Base-by-base conservation (phyloP, 2,888 invertebrate species). In the Chydorus sphaericus region DNA sequence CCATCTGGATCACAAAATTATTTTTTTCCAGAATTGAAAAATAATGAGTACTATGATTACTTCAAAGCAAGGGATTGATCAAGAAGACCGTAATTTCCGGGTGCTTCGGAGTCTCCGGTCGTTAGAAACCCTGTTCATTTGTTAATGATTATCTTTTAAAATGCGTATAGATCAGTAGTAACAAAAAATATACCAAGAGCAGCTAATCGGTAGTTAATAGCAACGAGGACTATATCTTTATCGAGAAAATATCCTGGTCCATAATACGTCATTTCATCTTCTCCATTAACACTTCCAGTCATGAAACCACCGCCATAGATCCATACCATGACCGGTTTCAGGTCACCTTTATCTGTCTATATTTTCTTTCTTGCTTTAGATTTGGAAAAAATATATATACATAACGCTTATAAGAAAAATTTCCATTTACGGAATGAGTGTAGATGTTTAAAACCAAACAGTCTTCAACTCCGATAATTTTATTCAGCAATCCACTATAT, bases 121-220 rank as follows among this genome's bases (percentile, higher is more conserved):
- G 54, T 59, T 14, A 59, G 23, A 26, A 58, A 59, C 28, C 59
- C 59, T 59, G 39, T 39, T 20, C 20, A 39, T 6, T n/a, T 16
- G 3, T 33, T 33, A 33, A 33, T 33, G 14, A 33, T 14, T 10
- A 33, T 10, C 8, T 33, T 14, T 10, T 33, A 33, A 33, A 14
- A 10, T 10, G 14, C 33, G 14, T 33, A 33, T 33, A 10, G 33
- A 33, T 14, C 8, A 8, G 33, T 49, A 14, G 26, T 30, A 48
- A 44, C 16, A 30, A 29, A 44, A 44, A 44, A 28, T 52, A 44
- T 53, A 62, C 60, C 57, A 18, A 60, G 54, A 5, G 59, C 52
- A 1, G 74, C 81, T 60, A 82, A 71, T 68, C 85, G 77, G 64
- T 79, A 85, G 65, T 85, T 85, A 1, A 78, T 75, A 6, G 79